phyloP scores from a whole-genome alignment of 64 coral and sea anemone genomes.

The Actinia equina region DNA sequence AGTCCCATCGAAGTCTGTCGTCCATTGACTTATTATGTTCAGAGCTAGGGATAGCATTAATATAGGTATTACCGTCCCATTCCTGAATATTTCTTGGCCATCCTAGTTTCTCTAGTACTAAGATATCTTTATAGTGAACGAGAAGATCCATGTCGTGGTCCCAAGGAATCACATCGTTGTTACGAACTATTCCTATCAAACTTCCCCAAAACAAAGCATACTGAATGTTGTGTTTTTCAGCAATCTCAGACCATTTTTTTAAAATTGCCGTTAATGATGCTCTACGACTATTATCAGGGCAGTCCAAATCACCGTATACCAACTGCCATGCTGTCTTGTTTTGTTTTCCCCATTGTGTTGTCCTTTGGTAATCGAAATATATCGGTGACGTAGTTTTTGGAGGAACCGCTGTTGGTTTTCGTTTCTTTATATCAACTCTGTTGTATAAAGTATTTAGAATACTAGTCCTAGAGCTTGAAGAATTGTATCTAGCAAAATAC shows the following conservation, averaged over 20 bases:
- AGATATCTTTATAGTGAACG: constrained; percentile 35
- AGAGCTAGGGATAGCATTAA: constrained; percentile 21
- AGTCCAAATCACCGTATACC: constrained; percentile 49
- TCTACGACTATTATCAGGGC: constrained; percentile 42
- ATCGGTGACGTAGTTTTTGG: not conserved
- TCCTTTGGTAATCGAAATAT: not conserved
- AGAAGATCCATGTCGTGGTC: constrained; percentile 63
- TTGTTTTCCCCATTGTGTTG: constrained; percentile 15
- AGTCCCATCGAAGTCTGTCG: constrained; percentile 4
- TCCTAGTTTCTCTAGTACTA: constrained; percentile 24
- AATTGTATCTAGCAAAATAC: not conserved
- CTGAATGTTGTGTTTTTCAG: constrained; percentile 38
- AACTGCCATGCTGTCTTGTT: constrained; percentile 3
- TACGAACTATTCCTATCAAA: constrained; percentile 51
- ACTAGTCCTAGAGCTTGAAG: not conserved
- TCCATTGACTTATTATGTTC: constrained; percentile 23
- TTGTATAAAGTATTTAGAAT: not conserved
- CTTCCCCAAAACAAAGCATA: constrained; percentile 44
- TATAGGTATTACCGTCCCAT: constrained; percentile 5
- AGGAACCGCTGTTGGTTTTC: not conserved
- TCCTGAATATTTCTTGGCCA: constrained; percentile 9
- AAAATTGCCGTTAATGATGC: constrained; percentile 26
- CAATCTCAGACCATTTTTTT: constrained; percentile 31
- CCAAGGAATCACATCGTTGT: constrained; percentile 49
- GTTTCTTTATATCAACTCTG: not conserved